Percentiles rank a stretch among this genome's conserved stretches.
Evolutionary conservation across 2,113 vertebrate genomes (phyloP).

Genomic region (Eulemur rufifrons): DNA sequence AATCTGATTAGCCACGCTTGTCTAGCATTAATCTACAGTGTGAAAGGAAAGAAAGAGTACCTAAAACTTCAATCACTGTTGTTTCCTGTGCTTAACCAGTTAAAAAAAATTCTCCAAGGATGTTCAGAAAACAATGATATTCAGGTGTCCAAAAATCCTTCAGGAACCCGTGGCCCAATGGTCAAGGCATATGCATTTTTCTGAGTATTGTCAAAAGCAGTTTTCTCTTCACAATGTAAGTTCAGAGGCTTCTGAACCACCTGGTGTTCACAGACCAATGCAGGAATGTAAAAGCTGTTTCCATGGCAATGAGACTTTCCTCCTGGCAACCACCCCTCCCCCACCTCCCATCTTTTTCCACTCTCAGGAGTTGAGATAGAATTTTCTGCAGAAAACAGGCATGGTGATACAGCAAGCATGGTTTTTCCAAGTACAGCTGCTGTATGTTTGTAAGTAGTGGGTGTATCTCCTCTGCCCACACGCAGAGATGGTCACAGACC

Average conservation of each 20-base stretch:
- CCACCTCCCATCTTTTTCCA: background rate
- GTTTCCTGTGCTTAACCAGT: slow-evolving; percentile 17
- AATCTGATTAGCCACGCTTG: slow-evolving; percentile 31
- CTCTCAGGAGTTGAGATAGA: background rate
- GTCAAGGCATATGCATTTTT: background rate
- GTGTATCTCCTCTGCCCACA: background rate
- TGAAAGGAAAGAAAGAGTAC: slow-evolving; percentile 8
- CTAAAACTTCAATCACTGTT: background rate
- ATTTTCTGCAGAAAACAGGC: background rate
- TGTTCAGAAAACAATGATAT: background rate
- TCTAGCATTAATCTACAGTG: background rate
- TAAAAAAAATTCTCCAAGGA: background rate
- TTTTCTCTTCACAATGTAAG: slow-evolving; percentile 20
- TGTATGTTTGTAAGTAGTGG: background rate
- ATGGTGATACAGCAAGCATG: background rate
- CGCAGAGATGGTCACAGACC: background rate
- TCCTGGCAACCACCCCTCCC: background rate
- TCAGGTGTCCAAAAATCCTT: background rate
- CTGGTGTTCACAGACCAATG: slow-evolving; percentile 55
- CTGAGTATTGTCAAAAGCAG: background rate
- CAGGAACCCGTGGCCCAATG: background rate
- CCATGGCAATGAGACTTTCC: slow-evolving; percentile 71
- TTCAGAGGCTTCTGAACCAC: slow-evolving; percentile 54
- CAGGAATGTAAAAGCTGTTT: slow-evolving; percentile 58
- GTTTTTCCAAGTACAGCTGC: background rate